Conservation (phyloP, 2,797 vertebrate genomes). For the Syngnathus rostellatus region DNA sequence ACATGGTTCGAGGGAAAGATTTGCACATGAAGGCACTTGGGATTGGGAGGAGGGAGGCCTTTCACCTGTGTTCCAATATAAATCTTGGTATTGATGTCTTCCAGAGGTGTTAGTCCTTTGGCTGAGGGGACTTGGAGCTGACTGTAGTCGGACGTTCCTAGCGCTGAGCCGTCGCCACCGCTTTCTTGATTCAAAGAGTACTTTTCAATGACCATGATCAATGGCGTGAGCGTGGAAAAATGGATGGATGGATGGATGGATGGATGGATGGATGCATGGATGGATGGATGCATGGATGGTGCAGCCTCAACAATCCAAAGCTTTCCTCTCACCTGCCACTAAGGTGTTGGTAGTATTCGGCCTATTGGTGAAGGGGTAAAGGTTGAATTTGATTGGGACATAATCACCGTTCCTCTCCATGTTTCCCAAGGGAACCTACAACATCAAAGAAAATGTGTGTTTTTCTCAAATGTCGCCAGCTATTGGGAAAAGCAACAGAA, state of each 20-base stretch:
- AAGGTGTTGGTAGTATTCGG: background rate
- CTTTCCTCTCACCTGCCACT: constrained; percentile 10
- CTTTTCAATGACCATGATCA: too few species aligned
- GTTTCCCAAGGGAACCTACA: constrained; percentile 73
- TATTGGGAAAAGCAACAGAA: too few species aligned
- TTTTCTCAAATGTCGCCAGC: background rate
- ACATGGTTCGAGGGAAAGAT: background rate
- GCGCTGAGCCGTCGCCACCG: constrained; percentile 13
- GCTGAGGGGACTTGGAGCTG: constrained; percentile 55
- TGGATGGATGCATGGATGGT: background rate
- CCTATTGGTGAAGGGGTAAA: constrained; percentile 59
- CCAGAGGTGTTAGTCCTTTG: constrained; percentile 55
- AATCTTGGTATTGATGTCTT: constrained; percentile 73
- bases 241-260: background rate
- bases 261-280: too few species aligned
- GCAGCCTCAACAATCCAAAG: background rate
- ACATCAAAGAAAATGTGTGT: constrained; percentile 14
- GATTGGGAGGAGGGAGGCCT: background rate
- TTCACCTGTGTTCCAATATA: constrained; percentile 83
- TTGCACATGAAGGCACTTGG: background rate
- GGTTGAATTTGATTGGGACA: constrained; percentile 73
- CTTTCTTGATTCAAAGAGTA: constrained; percentile 48
- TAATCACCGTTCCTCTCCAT: constrained; percentile 64
- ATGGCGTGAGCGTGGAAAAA: background rate
- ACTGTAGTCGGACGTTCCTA: constrained; percentile 45